Base-by-base conservation (phyloP, 2,888 invertebrate species). In the Conops quadrifasciatus region DNA sequence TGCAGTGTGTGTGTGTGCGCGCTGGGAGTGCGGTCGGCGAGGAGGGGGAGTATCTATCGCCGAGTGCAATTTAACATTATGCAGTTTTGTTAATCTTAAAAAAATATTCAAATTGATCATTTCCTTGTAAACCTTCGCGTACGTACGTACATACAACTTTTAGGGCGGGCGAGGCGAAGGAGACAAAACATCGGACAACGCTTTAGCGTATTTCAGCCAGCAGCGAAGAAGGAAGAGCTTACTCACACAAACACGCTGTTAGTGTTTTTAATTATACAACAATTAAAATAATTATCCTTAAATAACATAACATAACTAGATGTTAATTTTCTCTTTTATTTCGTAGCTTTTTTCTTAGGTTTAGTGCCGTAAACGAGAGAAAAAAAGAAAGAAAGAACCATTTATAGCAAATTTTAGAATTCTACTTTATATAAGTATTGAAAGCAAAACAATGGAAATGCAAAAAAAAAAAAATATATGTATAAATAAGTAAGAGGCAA, bases 231-330 rank as follows among this genome's bases (percentile, higher is more conserved):
- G 9, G 43, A 36, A 36, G n/a, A 30, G 4, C 13, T 21, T 15
- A 59, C 56, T 66, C 60, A 65, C 26, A 64, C 58, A 70, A 36
- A 59, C 65, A 51, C 59, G 64, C 59, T 47, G 30, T 59, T 60
- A 56, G 66, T 59, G 66, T 71, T 71, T 70, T 71, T 71, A 49
- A 62, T 68, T 63, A 63, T 64, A 58, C 19, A 70, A 59, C 36
- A 66, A 66, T 51, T 36, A 49, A 62, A 65, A 15, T 67, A 71
- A 51, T 59, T 59, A 56, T 66, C 30, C 59, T 60, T 45, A 30
- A 59, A 21, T 45, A 24, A 60, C 58, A 67, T 65, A 59, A 66
- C 68, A 73, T 71, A 68, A 60, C 59, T 72, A 71, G 49, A 56
- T 70, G 58, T 21, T 70, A 70, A 53, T 30, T 45, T 70, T 60